Evolutionary conservation across 2,797 vertebrate genomes (phyloP), one percentile per base, ranked within the genome.

Genomic region (Poeciliopsis gracilis): DNA sequence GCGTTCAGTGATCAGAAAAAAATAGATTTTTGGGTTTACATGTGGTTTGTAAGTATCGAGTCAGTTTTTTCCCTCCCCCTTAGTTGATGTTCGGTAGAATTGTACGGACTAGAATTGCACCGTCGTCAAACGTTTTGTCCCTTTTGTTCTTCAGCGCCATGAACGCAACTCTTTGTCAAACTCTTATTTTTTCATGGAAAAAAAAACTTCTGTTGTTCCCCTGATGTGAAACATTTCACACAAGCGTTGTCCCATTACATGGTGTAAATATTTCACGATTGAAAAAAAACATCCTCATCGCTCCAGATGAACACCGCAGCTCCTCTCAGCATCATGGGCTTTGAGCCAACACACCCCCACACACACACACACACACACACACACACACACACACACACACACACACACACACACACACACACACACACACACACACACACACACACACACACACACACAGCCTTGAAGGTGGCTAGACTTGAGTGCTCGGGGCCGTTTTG

Each of bases 301-400:
- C 78, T 88, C 41, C 51, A 84, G 81, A 81, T 77, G 88, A 89
- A 86, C 87, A 87, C 83, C 88, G 89, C 91, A 85, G 93, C 85
- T 70, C 75, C 28, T 38, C 36, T 38, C 81, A 72, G 78, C 81
- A 73, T 81, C 78, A 51, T 93, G 92, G 90, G n/a, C 74, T 46
- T 33, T 92, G 90, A 85, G 45, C 25, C 41, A 20, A 46, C 53
- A 36, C 81, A 73, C 46, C 43, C 75, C 61, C 46, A 51, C 73
- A 53, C 77, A 33, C 51, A 33, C 79, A 63, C 46, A 46, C 75
- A 75, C 71, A 38, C 46, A 55, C 75, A 61, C 77, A 33, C 51
- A 38, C 79, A 63, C 46, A 46, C 75, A 75, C 71, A 38, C 72
- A 73, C 70, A 67, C 12, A 76, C 77, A 49, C 66, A 61, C 18